phyloP scores from a whole-genome alignment of 2,113 vertebrate species.

The Ageneiosus marmoratus region DNA sequence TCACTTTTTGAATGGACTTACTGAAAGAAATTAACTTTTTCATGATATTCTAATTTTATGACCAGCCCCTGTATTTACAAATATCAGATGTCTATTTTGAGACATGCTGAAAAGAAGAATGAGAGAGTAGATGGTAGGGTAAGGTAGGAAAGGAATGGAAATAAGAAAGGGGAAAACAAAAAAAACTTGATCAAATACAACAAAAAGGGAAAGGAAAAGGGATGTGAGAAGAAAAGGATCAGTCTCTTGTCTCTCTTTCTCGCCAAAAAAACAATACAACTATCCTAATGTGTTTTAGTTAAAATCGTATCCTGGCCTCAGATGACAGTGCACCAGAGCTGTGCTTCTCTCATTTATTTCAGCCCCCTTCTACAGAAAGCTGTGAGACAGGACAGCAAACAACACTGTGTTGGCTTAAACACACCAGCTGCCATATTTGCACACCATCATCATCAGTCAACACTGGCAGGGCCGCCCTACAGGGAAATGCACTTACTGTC shows the following conservation, averaged over 20 bases:
- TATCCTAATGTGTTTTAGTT: constrained; percentile 5
- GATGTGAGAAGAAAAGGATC: neutral
- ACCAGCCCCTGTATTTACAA: too few relatives aligned
- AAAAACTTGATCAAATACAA: neutral
- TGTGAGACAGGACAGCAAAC: constrained; percentile 7
- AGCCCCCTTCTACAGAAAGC: constrained; percentile 1
- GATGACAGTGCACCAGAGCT: neutral
- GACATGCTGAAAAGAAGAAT: neutral
- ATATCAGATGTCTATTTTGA: too few relatives aligned
- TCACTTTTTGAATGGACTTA: too few relatives aligned
- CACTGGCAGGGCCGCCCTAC: neutral
- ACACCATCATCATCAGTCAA: neutral
- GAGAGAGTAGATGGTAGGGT: too few relatives aligned
- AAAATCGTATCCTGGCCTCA: neutral
- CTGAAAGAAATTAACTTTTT: too few relatives aligned
- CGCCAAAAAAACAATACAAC: constrained; percentile 25
- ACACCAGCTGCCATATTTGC: constrained; percentile 10
- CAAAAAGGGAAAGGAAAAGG: neutral
- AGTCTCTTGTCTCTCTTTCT: neutral
- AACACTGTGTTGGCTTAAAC: neutral
- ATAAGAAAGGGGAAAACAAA: neutral
- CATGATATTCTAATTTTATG: too few relatives aligned
- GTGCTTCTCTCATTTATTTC: constrained; percentile 11
- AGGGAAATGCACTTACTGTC: constrained; percentile 11
- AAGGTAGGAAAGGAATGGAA: neutral